Evolutionary conservation across 1,140 invertebrate species (phyloP).

Genomic region (Halictus rubicundus): DNA sequence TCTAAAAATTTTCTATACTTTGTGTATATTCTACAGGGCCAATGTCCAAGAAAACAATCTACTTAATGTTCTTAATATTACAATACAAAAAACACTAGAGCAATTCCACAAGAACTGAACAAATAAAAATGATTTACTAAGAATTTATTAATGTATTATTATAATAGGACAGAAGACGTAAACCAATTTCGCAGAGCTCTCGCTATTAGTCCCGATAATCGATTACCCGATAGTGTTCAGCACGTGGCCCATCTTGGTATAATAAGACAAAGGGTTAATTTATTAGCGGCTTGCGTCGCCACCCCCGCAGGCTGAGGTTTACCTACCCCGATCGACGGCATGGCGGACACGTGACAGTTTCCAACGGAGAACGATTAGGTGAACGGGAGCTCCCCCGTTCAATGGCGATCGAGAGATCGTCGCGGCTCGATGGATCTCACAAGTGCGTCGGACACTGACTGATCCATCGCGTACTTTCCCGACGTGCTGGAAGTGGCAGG

Average conservation of each 20-base stretch:
- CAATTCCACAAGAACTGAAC: too few relatives aligned
- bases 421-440: constrained; percentile 41
- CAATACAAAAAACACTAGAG: too few relatives aligned
- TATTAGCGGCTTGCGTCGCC: background rate
- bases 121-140: too few relatives aligned
- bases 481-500: constrained; percentile 23
- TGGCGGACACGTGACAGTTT: constrained; percentile 18
- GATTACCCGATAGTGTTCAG: too few relatives aligned
- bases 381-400: background rate
- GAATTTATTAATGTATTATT: too few relatives aligned
- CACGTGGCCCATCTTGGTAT: background rate
- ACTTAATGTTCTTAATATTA: too few relatives aligned
- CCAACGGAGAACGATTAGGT: background rate
- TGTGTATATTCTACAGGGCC: too few relatives aligned
- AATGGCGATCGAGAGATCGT: constrained; percentile 31
- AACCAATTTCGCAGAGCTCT: too few relatives aligned
- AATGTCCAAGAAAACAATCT: too few relatives aligned
- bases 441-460: constrained; percentile 47
- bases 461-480: constrained; percentile 52
- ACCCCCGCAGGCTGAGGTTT: background rate
- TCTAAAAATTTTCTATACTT: too few relatives aligned
- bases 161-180: too few relatives aligned
- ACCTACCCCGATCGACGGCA: constrained; percentile 48
- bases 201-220: too few relatives aligned
- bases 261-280: background rate